phyloP scores from a whole-genome alignment of 2,113 vertebrate genomes.

The Tupaia tana region DNA sequence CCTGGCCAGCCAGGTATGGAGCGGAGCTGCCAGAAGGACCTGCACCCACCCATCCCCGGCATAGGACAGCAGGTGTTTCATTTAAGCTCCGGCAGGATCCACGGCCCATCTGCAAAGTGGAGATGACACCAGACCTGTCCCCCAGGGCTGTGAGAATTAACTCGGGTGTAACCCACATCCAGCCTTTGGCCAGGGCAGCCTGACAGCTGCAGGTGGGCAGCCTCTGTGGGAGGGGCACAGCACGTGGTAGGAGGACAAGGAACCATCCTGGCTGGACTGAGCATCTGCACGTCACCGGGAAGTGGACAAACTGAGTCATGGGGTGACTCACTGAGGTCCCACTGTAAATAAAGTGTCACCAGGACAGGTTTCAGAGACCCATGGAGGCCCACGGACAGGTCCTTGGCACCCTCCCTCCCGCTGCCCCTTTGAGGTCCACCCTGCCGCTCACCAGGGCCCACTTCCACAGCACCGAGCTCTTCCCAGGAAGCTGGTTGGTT shows the following conservation, averaged over 20 bases:
- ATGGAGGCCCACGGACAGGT: not conserved
- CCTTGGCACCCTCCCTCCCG: fast-evolving
- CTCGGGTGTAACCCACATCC: not conserved
- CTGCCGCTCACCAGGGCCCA: no score
- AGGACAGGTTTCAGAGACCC: not conserved
- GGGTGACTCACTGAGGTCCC: conserved; percentile 1
- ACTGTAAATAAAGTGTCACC: not conserved
- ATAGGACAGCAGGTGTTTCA: not conserved
- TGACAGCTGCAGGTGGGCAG: fast-evolving
- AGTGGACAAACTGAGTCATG: not conserved
- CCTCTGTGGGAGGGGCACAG: fast-evolving
- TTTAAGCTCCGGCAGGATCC: not conserved
- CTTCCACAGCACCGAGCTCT: not conserved
- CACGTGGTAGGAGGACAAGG: not conserved
- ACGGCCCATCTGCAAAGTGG: not conserved
- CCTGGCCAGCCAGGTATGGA: not conserved
- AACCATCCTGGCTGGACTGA: fast-evolving
- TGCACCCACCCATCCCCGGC: not conserved
- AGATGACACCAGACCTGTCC: not conserved
- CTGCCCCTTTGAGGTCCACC: not conserved
- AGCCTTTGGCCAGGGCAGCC: not conserved
- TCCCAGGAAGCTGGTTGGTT: not conserved
- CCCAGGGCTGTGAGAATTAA: not conserved
- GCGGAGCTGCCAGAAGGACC: not conserved
- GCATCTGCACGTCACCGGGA: not conserved